Percentiles rank a stretch among this genome's conserved stretches.
These are phyloP conservation scores for Limnephilus rhombicus DNA, from an alignment of 2,888 invertebrate species.

Conservation along the genomic window DNA sequence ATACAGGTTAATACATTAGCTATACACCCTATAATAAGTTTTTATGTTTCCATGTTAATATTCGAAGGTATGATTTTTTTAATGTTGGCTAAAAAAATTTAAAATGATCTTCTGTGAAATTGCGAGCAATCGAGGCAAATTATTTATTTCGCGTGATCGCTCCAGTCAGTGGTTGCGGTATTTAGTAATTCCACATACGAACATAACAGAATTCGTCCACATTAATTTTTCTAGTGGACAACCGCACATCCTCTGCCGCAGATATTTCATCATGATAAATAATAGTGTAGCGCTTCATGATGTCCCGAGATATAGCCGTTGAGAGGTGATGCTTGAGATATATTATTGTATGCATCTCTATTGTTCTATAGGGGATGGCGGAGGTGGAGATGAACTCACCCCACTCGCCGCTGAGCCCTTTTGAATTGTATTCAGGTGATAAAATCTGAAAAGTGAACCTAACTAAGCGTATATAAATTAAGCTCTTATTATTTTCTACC, in stretches of 20 bases:
- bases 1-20: no score
- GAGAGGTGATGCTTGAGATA: conserved; percentile 39
- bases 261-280: neutral
- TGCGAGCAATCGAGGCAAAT: no score
- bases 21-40: no score
- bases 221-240: neutral
- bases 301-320: conserved; percentile 40
- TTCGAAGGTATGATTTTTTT: no score
- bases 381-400: neutral
- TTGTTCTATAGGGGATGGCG: conserved; percentile 40
- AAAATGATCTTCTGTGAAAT: no score
- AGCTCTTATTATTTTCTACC: neutral
- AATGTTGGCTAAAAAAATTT: no score
- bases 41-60: no score
- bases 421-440: neutral
- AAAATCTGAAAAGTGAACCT: neutral
- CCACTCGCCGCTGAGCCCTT: neutral
- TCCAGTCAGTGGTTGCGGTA: no score
- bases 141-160: no score
- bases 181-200: no score
- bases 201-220: no score
- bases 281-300: conserved; percentile 6
- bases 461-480: neutral
- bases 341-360: conserved; percentile 51
- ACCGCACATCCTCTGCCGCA: neutral